Percentiles rank a stretch among this genome's conserved stretches.
These are phyloP conservation scores for Drosophila maculinotata DNA, from an alignment of 2,888 invertebrate genomes.

Conservation along the genomic window DNA sequence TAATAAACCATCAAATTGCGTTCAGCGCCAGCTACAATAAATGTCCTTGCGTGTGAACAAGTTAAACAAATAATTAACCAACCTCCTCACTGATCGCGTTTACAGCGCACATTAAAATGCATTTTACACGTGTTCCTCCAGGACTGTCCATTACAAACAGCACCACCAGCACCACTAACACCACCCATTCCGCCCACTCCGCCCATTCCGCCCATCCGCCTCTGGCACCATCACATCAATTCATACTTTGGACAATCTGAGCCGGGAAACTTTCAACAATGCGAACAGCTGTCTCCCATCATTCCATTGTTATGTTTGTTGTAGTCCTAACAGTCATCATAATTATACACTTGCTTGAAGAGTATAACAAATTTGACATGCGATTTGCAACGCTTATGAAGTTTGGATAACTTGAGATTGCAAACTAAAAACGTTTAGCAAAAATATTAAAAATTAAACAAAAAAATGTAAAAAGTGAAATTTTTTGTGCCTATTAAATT, in stretches of 20 bases:
- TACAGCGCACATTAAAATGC: constrained; percentile 72
- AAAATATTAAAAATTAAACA: neutral
- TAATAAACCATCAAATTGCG: constrained; percentile 62
- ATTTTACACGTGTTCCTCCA: constrained; percentile 68
- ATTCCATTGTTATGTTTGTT: constrained; percentile 33
- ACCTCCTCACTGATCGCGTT: constrained; percentile 64
- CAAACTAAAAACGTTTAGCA: too few species aligned
- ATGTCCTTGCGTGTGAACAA: constrained; percentile 61
- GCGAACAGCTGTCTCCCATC: constrained; percentile 76
- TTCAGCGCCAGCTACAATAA: constrained; percentile 26
- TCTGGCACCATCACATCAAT: neutral
- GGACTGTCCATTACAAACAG: constrained; percentile 16
- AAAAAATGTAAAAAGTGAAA: too few species aligned
- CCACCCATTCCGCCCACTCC: neutral
- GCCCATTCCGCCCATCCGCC: too few species aligned
- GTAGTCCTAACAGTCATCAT: constrained; percentile 47
- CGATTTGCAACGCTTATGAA: neutral
- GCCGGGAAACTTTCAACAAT: constrained; percentile 84
- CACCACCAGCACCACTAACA: too few species aligned
- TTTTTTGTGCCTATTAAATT: too few species aligned
- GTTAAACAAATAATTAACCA: constrained; percentile 82
- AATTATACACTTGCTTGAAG: constrained; percentile 41
- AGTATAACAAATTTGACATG: neutral
- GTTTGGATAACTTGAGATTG: too few species aligned
- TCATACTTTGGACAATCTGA: constrained; percentile 66